A percentile compares a stretch with the other conserved stretches of the same genome.
Evolutionary conservation across 2,888 invertebrate genomes (phyloP).

Genomic region (Sesia bembeciformis): DNA sequence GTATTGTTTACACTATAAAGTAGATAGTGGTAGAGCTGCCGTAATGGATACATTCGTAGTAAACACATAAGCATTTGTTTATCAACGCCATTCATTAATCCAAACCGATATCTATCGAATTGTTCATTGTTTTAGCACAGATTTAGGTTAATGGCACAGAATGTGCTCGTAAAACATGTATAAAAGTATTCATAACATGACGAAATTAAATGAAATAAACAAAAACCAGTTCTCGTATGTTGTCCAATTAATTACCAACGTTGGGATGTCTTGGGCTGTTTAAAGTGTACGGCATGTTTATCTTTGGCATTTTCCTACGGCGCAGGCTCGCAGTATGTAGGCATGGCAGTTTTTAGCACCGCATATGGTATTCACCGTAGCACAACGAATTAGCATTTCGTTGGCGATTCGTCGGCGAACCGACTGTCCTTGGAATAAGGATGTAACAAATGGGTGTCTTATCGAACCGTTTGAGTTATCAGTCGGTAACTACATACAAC

Average conservation of each 20-base stretch:
- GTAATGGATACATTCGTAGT: slow-evolving; percentile 21
- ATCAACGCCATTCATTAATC: neutral
- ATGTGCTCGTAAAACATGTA: too few relatives aligned
- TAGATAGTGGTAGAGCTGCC: slow-evolving; percentile 8
- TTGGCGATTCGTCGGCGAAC: slow-evolving; percentile 40
- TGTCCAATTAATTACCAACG: too few relatives aligned
- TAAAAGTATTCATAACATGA: too few relatives aligned
- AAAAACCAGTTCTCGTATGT: too few relatives aligned
- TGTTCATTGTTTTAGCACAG: too few relatives aligned
- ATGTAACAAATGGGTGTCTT: slow-evolving; percentile 51
- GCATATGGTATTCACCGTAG: slow-evolving; percentile 61
- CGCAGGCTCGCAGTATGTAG: slow-evolving; percentile 17
- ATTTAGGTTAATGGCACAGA: too few relatives aligned
- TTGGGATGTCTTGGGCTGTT: slow-evolving; percentile 24
- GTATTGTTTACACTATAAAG: slow-evolving; percentile 17
- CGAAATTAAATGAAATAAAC: too few relatives aligned
- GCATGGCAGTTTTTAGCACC: slow-evolving; percentile 41
- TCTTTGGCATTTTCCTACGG: slow-evolving; percentile 38
- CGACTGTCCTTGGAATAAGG: slow-evolving; percentile 67
- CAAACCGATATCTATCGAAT: neutral
- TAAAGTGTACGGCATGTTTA: slow-evolving; percentile 20
- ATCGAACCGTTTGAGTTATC: slow-evolving; percentile 29
- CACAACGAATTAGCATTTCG: slow-evolving; percentile 60
- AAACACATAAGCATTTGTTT: slow-evolving; percentile 15
- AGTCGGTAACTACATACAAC: neutral